These are phyloP conservation scores for Pipistrellus pipistrellus DNA, from an alignment of 2,797 vertebrate species.

Conservation along the genomic window DNA sequence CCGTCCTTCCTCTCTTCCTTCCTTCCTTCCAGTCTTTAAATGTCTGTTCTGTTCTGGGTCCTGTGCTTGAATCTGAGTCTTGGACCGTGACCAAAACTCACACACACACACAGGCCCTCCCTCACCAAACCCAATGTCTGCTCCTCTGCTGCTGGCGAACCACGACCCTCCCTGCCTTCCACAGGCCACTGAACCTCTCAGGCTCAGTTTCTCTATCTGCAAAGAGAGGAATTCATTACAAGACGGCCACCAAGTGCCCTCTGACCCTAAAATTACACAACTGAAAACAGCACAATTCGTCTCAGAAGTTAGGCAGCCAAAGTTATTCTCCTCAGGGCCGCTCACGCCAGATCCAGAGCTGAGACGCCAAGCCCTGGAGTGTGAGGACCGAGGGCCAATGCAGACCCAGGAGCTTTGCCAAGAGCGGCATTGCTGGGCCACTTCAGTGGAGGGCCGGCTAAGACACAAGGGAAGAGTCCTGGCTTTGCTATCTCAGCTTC, in stretches of 20 bases:
- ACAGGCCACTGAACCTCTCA: neutral
- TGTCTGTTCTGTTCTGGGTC: neutral
- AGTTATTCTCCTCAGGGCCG: neutral
- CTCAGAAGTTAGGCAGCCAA: neutral
- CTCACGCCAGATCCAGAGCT: neutral
- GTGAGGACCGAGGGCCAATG: neutral
- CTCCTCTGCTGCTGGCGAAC: neutral
- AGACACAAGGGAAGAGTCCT: neutral
- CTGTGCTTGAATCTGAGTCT: neutral
- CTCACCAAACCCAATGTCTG: neutral
- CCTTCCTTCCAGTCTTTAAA: neutral
- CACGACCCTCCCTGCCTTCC: neutral
- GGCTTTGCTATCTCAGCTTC: neutral
- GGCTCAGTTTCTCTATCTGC: neutral
- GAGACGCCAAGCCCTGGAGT: neutral
- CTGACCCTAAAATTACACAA: neutral
- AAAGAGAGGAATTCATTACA: neutral
- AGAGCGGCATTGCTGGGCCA: neutral
- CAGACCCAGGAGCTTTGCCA: neutral
- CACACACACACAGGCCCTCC: neutral
- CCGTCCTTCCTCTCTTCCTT: slow-evolving; percentile 8
- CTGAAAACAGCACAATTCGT: neutral
- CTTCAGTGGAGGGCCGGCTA: neutral
- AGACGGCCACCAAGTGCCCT: neutral
- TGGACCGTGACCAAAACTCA: neutral